phyloP scores from a whole-genome alignment of 2,888 invertebrate species.

The Morpho deidamia region DNA sequence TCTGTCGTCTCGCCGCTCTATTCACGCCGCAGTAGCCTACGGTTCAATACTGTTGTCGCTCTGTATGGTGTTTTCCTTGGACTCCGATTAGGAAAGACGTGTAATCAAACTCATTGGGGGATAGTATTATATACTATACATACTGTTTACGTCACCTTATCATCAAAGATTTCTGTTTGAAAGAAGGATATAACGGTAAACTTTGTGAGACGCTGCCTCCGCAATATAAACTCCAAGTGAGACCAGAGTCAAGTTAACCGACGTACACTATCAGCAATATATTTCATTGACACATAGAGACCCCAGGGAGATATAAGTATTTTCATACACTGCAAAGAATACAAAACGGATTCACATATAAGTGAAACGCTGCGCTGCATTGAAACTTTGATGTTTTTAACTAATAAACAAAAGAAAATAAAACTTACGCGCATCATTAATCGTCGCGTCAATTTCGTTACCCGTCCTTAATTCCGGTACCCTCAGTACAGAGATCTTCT shows the following conservation, averaged over 20 bases:
- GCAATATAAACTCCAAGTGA: no score
- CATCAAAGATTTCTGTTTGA: no score
- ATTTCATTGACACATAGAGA: no score
- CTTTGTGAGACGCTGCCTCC: no score
- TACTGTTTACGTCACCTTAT: neutral
- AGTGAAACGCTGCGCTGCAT: neutral
- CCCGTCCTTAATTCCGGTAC: slow-evolving; percentile 82
- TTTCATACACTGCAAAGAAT: neutral
- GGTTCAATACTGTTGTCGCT: neutral
- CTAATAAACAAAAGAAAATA: slow-evolving; percentile 7
- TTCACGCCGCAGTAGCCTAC: neutral
- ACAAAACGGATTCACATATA: no score
- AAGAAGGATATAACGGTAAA: no score
- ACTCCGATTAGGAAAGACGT: no score
- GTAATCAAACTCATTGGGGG: no score
- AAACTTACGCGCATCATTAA: slow-evolving; percentile 59
- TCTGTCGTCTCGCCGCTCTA: no score
- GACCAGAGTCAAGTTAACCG: no score
- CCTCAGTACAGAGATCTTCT: slow-evolving; percentile 77
- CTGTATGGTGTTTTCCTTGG: no score
- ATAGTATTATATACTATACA: neutral
- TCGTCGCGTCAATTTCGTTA: slow-evolving; percentile 79
- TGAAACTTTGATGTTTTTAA: neutral
- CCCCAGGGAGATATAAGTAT: neutral
- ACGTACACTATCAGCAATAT: no score